phyloP scores from a whole-genome alignment of 2,113 vertebrate genomes.

The Cololabis saira region DNA sequence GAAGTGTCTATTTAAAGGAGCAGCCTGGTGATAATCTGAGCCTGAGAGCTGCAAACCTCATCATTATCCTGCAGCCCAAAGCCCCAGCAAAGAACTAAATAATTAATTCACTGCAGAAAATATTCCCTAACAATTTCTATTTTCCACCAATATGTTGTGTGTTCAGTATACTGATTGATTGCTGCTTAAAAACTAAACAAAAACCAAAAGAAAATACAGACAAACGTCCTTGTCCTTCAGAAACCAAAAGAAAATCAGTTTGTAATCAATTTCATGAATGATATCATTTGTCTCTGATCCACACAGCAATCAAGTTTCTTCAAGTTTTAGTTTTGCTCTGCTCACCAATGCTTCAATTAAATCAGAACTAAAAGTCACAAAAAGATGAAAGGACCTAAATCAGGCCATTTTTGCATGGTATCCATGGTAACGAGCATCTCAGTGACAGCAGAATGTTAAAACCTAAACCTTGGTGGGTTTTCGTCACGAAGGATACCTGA shows the following conservation, averaged over 20 bases:
- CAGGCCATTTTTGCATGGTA: background rate
- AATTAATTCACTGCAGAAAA: too few relatives aligned
- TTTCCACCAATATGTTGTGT: too few relatives aligned
- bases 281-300: background rate
- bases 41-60: background rate
- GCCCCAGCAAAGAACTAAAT: too few relatives aligned
- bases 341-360: background rate
- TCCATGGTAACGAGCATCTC: constrained; percentile 36
- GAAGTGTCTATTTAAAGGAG: background rate
- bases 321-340: background rate
- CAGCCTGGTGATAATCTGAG: background rate
- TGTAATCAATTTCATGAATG: too few relatives aligned
- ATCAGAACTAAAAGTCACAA: background rate
- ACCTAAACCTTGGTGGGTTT: background rate
- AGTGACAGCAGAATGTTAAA: background rate
- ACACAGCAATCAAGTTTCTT: background rate
- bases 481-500: too few relatives aligned
- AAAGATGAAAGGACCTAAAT: background rate
- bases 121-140: too few relatives aligned
- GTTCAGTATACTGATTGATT: too few relatives aligned
- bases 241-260: too few relatives aligned
- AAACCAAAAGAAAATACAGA: too few relatives aligned
- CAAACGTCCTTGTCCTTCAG: too few relatives aligned
- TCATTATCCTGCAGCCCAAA: background rate
- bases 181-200: too few relatives aligned